Conservation (phyloP, 2,888 invertebrate genomes). For the Xanthia togata region DNA sequence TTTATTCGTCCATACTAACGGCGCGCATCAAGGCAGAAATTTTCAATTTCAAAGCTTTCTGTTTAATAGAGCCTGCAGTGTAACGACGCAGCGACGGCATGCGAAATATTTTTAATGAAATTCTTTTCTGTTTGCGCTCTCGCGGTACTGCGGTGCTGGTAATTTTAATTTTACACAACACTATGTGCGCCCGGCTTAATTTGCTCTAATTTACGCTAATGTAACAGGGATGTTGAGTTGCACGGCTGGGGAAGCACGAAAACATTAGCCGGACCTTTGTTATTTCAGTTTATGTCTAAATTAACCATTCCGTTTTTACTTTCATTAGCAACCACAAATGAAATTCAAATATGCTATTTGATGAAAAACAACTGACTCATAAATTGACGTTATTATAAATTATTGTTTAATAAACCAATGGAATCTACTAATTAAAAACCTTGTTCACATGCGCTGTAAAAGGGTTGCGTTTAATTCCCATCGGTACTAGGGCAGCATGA, state of each 20-base stretch:
- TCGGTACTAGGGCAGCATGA: constrained; percentile 68
- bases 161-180: constrained; percentile 72
- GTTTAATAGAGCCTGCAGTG: constrained; percentile 71
- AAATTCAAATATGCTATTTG: constrained; percentile 14
- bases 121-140: constrained; percentile 69
- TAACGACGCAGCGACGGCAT: constrained; percentile 63
- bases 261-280: constrained; percentile 57
- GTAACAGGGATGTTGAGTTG: constrained; percentile 65
- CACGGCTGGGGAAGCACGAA: constrained; percentile 55
- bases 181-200: constrained; percentile 70
- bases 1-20: constrained; percentile 68
- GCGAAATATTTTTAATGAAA: constrained; percentile 79
- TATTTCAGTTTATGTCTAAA: constrained; percentile 45
- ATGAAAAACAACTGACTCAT: constrained; percentile 7
- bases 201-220: constrained; percentile 75
- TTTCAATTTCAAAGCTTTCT: constrained; percentile 73
- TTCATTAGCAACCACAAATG: constrained; percentile 22
- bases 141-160: constrained; percentile 62
- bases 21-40: constrained; percentile 68
- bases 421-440: constrained; percentile 3
- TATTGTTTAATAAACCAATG: neutral
- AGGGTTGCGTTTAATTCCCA: constrained; percentile 69
- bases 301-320: constrained; percentile 40
- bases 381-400: neutral
- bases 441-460: constrained; percentile 55